Base-by-base conservation (phyloP, 1,140 invertebrate species). In the Zaprionus africanus region DNA sequence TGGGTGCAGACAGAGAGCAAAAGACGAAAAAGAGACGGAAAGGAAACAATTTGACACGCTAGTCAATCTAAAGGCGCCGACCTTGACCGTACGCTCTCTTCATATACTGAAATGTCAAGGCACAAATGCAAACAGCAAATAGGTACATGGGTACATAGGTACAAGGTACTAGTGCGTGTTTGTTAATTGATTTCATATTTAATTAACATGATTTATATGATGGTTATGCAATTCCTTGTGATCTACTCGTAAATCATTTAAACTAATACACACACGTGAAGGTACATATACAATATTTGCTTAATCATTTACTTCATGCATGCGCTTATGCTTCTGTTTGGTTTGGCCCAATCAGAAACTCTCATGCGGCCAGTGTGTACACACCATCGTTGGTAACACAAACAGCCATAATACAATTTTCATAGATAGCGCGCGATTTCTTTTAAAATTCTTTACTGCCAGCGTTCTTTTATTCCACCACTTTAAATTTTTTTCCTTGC, bases 1-100 rank as follows among this genome's bases (percentile, higher is more conserved):
- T 71, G 68, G 46, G 63, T 54, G 63, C 63, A 73, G 70, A 67
- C 70, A 65, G 60, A 58, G 22, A n/a, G 60, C 3, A 51, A 11
- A 28, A 36, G 24, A 24, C 43, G 17, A n/a, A 28, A 46, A 53
- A 69, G 31, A 54, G 15, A 53, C 17, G 6, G 31, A 34, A 7
- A 51, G 49, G 13, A 46, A 58, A 46, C 34, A 28, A 43, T 51
- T 15, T 34, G 12, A 60, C 12, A 15, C 12, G 63, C 28, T 61
- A 49, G 36, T 54, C 51, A 74, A 28, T 5, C 57, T 43, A 9
- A 28, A 38, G 54, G 15, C 34, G 22, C 57, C 67, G 64, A 68
- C 71, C 71, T 74, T 74, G 71, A 34, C 38, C 38, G 6, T 54
- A 15, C 26, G 22, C 41, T n/a, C n/a, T 46, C 36, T 38, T 22